Evolutionary conservation across 35 echinoderm and acorn worm genomes (phyloP), one percentile per base, ranked within the genome.

Genomic region (Strongylocentrotus purpuratus): DNA sequence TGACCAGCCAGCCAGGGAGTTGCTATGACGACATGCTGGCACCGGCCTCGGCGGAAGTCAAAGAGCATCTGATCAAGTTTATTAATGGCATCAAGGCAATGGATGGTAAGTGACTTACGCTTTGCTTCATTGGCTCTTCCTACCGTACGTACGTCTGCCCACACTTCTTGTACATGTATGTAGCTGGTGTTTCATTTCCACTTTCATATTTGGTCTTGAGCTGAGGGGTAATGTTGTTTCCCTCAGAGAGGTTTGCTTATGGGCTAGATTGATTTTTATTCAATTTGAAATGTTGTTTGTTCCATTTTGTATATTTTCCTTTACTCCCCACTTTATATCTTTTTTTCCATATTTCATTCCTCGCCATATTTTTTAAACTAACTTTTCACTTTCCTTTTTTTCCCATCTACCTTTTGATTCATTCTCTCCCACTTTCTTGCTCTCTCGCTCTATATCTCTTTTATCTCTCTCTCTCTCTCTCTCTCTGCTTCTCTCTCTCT

Each of bases 21-120:
- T 99, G 98, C 94, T 99, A 97, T 93, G 95, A 94, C 45, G 93
- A 98, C 94, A 61, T 88, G 32, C 85, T 98, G 86, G 97, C 98
- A 94, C 96, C 98, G 18, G 97, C 98, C 25, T 96, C 97, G 25
- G 31, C 89, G 33, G 95, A 98, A 61, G 97, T 95, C 88, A 98
- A 99, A 94, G 94, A 95, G 78, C 98, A 99, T 90, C 94, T 99
- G 48, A 92, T 96, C 47, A 86, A 86, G 20, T 98, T 96, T 86
- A 98, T 99, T 60, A 93, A 96, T 86, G 92, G 90, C 28, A 98
- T 99, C 93, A 92, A 97, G 59, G 28, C 96, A 88, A 97, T 98
- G 46, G 59, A 87, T 87, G 97, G 98, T 99, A 96, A 95, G 95
- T 92, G 45, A 32, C 20, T 78, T 78, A 78, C 7, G 65, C 65